Percentiles rank a stretch among this genome's conserved stretches.
phyloP scores from a whole-genome alignment of 2,113 vertebrate species.

The Tragelaphus imberbis region DNA sequence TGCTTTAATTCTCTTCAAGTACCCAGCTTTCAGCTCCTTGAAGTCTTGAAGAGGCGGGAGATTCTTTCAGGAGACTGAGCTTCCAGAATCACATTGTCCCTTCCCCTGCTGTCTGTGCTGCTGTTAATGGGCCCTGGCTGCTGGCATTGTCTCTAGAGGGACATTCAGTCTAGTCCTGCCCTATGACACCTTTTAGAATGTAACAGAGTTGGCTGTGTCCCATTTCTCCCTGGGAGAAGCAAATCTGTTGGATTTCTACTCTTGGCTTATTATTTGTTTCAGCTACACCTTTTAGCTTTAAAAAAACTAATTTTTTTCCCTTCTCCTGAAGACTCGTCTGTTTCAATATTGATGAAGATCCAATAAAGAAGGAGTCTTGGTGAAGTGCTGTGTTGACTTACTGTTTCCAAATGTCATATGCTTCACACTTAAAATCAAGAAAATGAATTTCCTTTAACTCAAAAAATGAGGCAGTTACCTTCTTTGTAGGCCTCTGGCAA shows the following conservation, averaged over 20 bases:
- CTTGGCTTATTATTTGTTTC: not conserved
- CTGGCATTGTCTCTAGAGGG: not conserved
- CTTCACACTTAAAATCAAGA: constrained; percentile 38
- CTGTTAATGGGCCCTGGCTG: not conserved
- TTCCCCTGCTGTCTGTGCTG: not conserved
- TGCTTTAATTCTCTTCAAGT: not conserved
- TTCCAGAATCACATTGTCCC: not conserved
- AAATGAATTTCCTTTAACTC: constrained; percentile 31
- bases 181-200: not conserved
- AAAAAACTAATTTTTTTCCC: not conserved
- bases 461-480: not conserved
- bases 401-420: constrained; percentile 39
- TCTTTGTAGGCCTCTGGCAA: not conserved
- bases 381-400: not conserved
- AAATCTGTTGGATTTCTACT: not conserved
- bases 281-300: not conserved
- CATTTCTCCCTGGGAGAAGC: not conserved
- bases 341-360: constrained; percentile 49
- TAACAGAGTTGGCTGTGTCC: not conserved
- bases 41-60: not conserved
- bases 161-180: not conserved
- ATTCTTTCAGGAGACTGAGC: not conserved
- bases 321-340: not conserved
- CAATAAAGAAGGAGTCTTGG: not conserved
- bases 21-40: not conserved